A percentile compares a stretch with the other conserved stretches of the same genome.
Evolutionary conservation across 2,797 vertebrate genomes (phyloP).

Genomic region (Lepilemur ruficaudatus): DNA sequence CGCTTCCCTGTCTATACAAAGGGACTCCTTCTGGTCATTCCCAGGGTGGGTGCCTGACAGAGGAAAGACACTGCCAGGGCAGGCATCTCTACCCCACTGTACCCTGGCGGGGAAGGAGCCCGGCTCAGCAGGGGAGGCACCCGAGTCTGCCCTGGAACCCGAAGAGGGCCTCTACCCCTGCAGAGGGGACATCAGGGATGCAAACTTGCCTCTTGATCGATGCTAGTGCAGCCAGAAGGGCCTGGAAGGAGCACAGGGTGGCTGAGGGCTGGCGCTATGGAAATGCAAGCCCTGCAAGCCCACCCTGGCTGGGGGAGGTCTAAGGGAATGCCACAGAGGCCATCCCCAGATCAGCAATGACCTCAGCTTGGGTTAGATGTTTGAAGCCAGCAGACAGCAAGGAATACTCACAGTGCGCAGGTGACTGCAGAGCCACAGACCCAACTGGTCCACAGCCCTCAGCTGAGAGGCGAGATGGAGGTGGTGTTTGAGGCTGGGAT

Average conservation of each 20-base stretch:
- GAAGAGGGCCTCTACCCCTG: neutral
- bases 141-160: neutral
- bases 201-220: neutral
- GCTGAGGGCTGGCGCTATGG: neutral
- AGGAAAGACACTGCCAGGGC: neutral
- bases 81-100: neutral
- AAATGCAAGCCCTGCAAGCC: neutral
- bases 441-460: neutral
- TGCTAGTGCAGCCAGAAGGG: neutral
- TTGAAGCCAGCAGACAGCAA: neutral
- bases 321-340: too few relatives aligned
- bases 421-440: neutral
- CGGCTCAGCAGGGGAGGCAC: neutral
- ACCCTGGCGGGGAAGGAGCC: neutral
- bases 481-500: neutral
- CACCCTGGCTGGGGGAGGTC: fast-evolving
- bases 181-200: neutral
- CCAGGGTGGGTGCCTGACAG: neutral
- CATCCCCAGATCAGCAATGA: neutral
- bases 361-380: neutral
- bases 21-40: neutral
- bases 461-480: neutral
- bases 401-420: too few relatives aligned
- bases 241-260: neutral
- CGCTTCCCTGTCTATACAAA: neutral